phyloP scores from a whole-genome alignment of 2,888 invertebrate genomes.

The Rhagonycha fulva region DNA sequence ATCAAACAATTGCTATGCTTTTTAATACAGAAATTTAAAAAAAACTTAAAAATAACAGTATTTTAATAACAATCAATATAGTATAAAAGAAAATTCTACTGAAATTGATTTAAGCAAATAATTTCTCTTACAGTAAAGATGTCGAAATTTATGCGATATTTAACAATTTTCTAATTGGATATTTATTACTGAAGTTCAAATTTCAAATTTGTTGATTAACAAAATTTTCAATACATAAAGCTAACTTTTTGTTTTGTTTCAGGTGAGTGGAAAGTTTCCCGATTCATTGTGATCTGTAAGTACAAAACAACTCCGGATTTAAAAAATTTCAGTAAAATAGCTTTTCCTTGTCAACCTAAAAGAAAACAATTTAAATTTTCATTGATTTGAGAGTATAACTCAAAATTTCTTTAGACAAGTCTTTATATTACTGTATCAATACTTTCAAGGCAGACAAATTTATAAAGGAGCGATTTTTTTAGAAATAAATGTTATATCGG shows the following conservation, averaged over 20 bases:
- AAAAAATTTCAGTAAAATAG: background rate
- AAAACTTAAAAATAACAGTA: too few relatives aligned
- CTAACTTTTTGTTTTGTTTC: background rate
- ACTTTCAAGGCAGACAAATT: background rate
- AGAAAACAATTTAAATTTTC: background rate
- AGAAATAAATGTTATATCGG: background rate
- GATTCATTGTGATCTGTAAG: background rate
- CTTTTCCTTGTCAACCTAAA: background rate
- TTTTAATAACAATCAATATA: too few relatives aligned
- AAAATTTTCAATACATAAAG: background rate
- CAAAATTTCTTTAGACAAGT: background rate
- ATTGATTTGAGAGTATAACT: background rate
- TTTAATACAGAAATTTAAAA: too few relatives aligned
- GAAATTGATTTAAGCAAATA: too few relatives aligned
- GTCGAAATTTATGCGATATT: too few relatives aligned
- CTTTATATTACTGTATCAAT: background rate
- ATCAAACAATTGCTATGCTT: too few relatives aligned
- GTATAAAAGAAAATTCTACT: too few relatives aligned
- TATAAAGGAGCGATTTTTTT: background rate
- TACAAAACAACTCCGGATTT: background rate
- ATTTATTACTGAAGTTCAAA: background rate
- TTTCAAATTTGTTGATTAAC: background rate
- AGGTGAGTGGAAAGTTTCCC: background rate
- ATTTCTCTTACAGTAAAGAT: too few relatives aligned
- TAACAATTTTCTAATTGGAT: background rate